Percentiles rank a stretch among this genome's conserved stretches.
Conservation (phyloP, 2,888 invertebrate genomes). For the Spicauda simplicius region DNA sequence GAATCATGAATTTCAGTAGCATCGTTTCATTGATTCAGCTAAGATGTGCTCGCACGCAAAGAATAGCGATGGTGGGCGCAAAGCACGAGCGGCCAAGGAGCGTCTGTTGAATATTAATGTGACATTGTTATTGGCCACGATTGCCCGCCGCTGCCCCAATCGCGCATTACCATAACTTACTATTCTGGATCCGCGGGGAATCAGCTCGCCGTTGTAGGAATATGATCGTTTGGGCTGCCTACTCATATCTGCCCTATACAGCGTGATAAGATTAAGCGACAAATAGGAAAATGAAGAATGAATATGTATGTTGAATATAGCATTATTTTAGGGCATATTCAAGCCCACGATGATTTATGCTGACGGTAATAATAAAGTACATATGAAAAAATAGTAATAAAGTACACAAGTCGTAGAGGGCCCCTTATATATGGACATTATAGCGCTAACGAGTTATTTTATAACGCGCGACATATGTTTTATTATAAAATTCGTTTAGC, state of each 20-base stretch:
- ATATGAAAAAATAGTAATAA: too few relatives aligned
- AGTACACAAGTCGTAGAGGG: too few relatives aligned
- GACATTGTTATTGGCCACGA: constrained; percentile 84
- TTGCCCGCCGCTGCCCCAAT: constrained; percentile 82
- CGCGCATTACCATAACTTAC: constrained; percentile 85
- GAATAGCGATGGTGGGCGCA: constrained; percentile 71
- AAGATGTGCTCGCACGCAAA: constrained; percentile 62
- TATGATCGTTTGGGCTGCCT: constrained; percentile 68
- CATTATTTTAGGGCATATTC: too few relatives aligned
- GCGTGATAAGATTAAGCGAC: too few relatives aligned
- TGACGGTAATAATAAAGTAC: too few relatives aligned
- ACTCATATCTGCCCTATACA: constrained; percentile 68
- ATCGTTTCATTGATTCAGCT: constrained; percentile 55
- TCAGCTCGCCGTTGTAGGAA: constrained; percentile 75
- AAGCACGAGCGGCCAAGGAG: constrained; percentile 75
- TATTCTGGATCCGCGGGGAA: constrained; percentile 82
- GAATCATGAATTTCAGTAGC: constrained; percentile 42
- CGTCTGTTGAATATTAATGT: constrained; percentile 84
- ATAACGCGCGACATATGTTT: too few relatives aligned
- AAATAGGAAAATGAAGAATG: too few relatives aligned
- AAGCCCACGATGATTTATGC: too few relatives aligned
- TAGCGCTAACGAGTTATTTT: too few relatives aligned
- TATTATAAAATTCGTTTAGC: too few relatives aligned
- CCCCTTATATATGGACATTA: too few relatives aligned
- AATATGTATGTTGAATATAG: too few relatives aligned